These are phyloP conservation scores for Acanthurus lineatus DNA, from an alignment of 2,797 vertebrate genomes.

Conservation along the genomic window DNA sequence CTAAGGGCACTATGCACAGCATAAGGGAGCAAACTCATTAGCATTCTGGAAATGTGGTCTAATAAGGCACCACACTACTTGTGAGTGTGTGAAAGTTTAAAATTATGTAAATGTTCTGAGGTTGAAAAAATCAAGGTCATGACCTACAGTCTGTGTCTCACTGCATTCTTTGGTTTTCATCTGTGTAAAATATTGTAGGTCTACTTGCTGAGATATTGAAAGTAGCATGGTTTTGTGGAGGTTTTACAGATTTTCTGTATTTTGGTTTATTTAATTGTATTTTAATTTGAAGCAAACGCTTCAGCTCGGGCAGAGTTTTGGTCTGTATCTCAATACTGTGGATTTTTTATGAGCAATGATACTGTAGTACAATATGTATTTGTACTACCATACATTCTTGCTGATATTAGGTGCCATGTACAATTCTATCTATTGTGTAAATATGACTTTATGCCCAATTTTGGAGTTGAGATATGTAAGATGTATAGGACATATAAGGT, in stretches of 20 bases:
- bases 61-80: slow-evolving; percentile 43
- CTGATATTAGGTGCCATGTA: slow-evolving; percentile 48
- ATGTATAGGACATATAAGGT: not conserved
- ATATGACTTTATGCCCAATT: slow-evolving; percentile 26
- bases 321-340: slow-evolving; percentile 23
- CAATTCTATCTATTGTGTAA: slow-evolving; percentile 19
- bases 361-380: slow-evolving; percentile 23
- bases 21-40: slow-evolving; percentile 55
- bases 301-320: slow-evolving; percentile 13
- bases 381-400: slow-evolving; percentile 38
- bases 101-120: slow-evolving; percentile 65
- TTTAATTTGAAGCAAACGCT: slow-evolving; percentile 29
- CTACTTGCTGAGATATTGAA: slow-evolving; percentile 35
- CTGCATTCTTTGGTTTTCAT: slow-evolving; percentile 58
- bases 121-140: slow-evolving; percentile 61
- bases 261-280: slow-evolving; percentile 24
- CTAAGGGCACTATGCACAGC: slow-evolving; percentile 57
- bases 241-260: slow-evolving; percentile 41
- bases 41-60: slow-evolving; percentile 47
- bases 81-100: slow-evolving; percentile 44
- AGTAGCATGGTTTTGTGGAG: slow-evolving; percentile 27
- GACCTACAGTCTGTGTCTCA: slow-evolving; percentile 61
- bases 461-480: slow-evolving; percentile 13
- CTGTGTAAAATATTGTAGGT: slow-evolving; percentile 46
- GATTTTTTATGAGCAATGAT: slow-evolving; percentile 15